These are phyloP conservation scores for Lophius americanus DNA, from an alignment of 2,797 vertebrate species.

Conservation along the genomic window DNA sequence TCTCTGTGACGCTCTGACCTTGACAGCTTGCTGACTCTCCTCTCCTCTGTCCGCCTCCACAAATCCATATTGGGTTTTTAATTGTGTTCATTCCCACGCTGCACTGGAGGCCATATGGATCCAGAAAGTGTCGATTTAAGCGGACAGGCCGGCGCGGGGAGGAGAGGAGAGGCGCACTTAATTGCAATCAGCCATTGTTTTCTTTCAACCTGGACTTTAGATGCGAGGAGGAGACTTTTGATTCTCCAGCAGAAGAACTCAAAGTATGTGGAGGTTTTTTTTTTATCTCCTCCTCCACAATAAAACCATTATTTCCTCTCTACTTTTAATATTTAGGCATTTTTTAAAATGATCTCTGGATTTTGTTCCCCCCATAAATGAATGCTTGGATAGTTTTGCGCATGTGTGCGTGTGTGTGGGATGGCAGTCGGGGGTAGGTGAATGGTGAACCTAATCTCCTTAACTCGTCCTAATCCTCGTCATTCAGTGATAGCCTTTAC, in stretches of 20 bases:
- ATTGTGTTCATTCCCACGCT: conserved; percentile 86
- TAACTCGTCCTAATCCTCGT: conserved; percentile 88
- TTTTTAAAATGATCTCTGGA: too few species aligned
- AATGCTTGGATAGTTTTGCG: not conserved
- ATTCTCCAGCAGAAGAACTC: conserved; percentile 47
- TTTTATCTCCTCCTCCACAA: too few species aligned
- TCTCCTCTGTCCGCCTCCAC: conserved; percentile 72
- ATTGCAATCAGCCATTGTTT: conserved; percentile 85
- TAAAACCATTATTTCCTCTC: too few species aligned
- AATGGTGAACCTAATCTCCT: conserved; percentile 87
- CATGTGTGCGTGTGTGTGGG: conserved; percentile 61
- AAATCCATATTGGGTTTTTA: conserved; percentile 84
- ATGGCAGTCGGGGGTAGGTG: conserved; percentile 65
- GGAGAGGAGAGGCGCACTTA: conserved; percentile 82
- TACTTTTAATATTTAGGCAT: too few species aligned
- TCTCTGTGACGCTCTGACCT: conserved; percentile 81
- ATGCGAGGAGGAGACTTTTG: conserved; percentile 59
- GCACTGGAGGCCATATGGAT: conserved; percentile 78
- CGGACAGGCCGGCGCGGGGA: conserved; percentile 76
- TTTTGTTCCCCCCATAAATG: not conserved
- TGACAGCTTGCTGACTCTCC: conserved; percentile 80
- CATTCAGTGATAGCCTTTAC: conserved; percentile 88
- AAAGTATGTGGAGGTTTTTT: not conserved
- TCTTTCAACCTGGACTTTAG: conserved; percentile 76
- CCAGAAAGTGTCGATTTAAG: conserved; percentile 82